Conservation (phyloP, 2,113 vertebrate species). For the Corythornis vintsioides region DNA sequence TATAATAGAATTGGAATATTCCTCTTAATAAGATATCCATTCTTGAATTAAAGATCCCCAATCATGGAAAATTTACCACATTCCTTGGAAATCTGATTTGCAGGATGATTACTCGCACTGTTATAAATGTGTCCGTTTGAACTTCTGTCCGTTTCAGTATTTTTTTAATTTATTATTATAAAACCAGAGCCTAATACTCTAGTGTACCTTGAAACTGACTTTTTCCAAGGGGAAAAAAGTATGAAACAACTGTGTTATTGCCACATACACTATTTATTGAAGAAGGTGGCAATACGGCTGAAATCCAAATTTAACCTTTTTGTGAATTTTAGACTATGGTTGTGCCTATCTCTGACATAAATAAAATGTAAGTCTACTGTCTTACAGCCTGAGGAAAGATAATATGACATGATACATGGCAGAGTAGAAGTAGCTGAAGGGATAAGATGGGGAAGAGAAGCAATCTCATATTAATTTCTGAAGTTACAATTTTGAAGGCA, state of each 20-base stretch:
- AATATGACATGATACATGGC: neutral
- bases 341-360: neutral
- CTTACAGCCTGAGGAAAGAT: neutral
- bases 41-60: conserved; percentile 4
- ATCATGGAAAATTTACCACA: conserved; percentile 11
- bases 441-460: neutral
- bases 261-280: neutral
- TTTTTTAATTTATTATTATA: conserved; percentile 8
- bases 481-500: neutral
- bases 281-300: neutral
- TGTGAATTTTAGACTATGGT: neutral
- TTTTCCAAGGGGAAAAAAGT: neutral
- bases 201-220: neutral
- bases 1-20: neutral
- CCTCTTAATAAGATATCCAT: neutral
- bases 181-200: neutral
- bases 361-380: neutral
- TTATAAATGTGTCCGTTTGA: conserved; percentile 12
- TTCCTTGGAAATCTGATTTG: neutral
- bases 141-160: neutral
- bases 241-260: neutral
- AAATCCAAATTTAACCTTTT: neutral
- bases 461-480: neutral
- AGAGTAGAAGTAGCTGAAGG: neutral
- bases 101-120: neutral